A percentile compares a stretch with the other conserved stretches of the same genome.
phyloP scores from a whole-genome alignment of 2,797 vertebrate species.

The Aeoliscus strigatus region DNA sequence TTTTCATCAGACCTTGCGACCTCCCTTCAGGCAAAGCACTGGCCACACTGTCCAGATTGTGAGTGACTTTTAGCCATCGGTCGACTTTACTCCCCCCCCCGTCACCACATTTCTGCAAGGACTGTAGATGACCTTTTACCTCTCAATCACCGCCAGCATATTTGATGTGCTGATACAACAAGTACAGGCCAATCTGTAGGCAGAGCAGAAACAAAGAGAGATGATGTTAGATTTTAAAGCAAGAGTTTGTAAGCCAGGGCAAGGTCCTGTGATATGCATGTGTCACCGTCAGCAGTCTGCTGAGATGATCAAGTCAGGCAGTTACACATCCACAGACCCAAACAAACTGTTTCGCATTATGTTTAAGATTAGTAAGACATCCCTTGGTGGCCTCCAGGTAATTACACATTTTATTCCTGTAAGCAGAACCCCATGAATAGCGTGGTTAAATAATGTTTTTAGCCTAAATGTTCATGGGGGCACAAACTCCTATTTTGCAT shows the following conservation, averaged over 20 bases:
- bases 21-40: conserved; percentile 38
- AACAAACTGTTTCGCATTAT: no score
- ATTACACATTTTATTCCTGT: conserved; percentile 9
- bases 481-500: no score
- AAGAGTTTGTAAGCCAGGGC: conserved; percentile 21
- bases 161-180: conserved; percentile 54
- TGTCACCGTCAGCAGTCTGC: conserved; percentile 36
- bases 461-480: no score
- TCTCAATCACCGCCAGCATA: conserved; percentile 35
- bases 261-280: conserved; percentile 24
- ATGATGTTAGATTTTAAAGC: conserved; percentile 5
- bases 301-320: conserved; percentile 19
- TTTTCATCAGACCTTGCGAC: conserved; percentile 61
- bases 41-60: conserved; percentile 23
- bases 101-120: conserved; percentile 27
- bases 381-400: neutral
- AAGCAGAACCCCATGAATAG: conserved; percentile 12
- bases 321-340: conserved; percentile 7
- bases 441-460: no score
- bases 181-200: conserved; percentile 13
- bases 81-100: conserved; percentile 1
- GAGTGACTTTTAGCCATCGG: conserved; percentile 51
- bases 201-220: conserved; percentile 13
- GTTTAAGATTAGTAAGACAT: no score
- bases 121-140: conserved; percentile 55